Conservation (phyloP, 1,140 invertebrate species). For the Trialeurodes vaporariorum region DNA sequence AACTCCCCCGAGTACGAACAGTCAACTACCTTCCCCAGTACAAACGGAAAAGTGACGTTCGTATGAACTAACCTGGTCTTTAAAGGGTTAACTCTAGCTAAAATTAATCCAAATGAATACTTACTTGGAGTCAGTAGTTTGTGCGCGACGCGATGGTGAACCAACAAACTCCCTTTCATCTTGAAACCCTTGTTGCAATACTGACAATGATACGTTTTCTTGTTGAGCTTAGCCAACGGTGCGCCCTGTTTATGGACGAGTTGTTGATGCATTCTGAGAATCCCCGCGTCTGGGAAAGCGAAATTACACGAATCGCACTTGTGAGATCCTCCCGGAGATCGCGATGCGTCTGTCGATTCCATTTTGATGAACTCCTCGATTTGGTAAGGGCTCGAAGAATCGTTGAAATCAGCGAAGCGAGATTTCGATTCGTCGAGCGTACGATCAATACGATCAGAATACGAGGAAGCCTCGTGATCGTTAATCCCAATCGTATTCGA, state of each 20-base stretch:
- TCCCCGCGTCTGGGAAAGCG: constrained; percentile 52
- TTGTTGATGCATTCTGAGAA: constrained; percentile 58
- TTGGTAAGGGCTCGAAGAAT: background rate
- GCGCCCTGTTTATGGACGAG: constrained; percentile 44
- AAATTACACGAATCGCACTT: constrained; percentile 42
- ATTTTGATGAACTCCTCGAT: background rate
- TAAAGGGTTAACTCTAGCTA: no score
- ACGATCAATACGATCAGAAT: no score
- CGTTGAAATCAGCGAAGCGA: constrained; percentile 5
- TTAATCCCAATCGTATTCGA: no score
- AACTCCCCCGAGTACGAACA: no score
- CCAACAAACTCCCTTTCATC: constrained; percentile 65
- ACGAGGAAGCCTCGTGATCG: no score
- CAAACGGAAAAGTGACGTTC: no score
- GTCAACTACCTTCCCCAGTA: no score
- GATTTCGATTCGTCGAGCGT: no score
- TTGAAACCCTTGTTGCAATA: constrained; percentile 65
- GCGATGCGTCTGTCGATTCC: background rate
- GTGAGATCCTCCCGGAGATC: background rate
- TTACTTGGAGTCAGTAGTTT: background rate
- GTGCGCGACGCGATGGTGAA: constrained; percentile 68
- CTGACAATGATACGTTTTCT: constrained; percentile 49
- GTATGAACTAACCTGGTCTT: no score
- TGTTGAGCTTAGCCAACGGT: constrained; percentile 10
- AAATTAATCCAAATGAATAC: no score